Evolutionary conservation across 92 coral and sea anemone genomes (phyloP).

Genomic region (Palythoa grandis): DNA sequence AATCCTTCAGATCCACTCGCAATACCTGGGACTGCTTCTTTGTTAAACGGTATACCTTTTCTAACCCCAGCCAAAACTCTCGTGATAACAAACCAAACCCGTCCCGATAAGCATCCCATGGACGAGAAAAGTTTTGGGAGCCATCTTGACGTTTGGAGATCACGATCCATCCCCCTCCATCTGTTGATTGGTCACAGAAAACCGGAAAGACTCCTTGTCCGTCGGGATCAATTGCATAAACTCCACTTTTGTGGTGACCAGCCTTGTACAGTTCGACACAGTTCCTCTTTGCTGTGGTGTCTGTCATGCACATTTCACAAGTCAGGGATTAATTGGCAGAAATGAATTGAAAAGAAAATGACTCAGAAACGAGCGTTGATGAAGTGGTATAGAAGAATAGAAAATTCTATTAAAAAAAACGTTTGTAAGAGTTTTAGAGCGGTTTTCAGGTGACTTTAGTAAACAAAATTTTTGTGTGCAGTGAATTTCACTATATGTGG

Average conservation of each 20-base stretch:
- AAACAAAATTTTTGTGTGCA: too few relatives aligned
- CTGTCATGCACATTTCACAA: not conserved
- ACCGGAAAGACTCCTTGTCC: slow-evolving; percentile 56
- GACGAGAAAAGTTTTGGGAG: slow-evolving; percentile 52
- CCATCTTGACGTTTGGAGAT: slow-evolving; percentile 76
- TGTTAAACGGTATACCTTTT: slow-evolving; percentile 70
- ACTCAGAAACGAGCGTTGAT: too few relatives aligned
- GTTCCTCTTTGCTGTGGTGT: slow-evolving; percentile 46
- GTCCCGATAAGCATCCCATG: slow-evolving; percentile 51
- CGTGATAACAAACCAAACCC: slow-evolving; percentile 75
- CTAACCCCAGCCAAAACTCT: slow-evolving; percentile 79
- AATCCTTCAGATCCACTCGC: slow-evolving; percentile 73
- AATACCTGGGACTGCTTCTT: slow-evolving; percentile 47
- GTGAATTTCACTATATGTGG: too few relatives aligned
- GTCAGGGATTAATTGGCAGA: not conserved
- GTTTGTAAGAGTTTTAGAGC: too few relatives aligned
- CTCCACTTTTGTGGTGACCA: slow-evolving; percentile 60
- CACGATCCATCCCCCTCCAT: slow-evolving; percentile 82
- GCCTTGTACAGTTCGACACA: slow-evolving; percentile 59
- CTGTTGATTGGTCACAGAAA: slow-evolving; percentile 64
- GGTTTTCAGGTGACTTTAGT: too few relatives aligned
- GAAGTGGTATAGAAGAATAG: too few relatives aligned
- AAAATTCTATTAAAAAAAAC: too few relatives aligned
- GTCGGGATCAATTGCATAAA: slow-evolving; percentile 66
- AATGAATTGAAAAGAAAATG: not conserved